Evolutionary conservation across 2,797 vertebrate genomes (phyloP), one percentile per base, ranked within the genome.

Genomic region (Diplodus puntazzo): DNA sequence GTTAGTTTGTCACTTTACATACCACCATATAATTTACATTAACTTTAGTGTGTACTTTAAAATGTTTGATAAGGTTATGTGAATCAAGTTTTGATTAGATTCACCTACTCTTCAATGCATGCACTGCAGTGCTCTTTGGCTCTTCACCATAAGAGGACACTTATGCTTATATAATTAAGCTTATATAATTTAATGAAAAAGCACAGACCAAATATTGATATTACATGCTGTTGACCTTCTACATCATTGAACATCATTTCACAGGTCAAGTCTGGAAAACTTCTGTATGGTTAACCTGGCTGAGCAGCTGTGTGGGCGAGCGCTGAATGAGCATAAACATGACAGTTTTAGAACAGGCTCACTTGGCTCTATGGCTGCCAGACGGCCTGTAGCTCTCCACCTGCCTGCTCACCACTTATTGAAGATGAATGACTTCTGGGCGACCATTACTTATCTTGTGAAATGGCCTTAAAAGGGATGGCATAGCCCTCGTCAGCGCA

Each of bases 401-500:
- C 84, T 89, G 91, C 91, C 87, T 59, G 77, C 80, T 80, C 76
- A 21, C 81, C 77, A 81, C 86, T 91, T 87, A 87, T 64, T 87
- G 83, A 88, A 88, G 90, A 93, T 84, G 73, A 87, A 93, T 86
- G 83, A 87, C 80, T 85, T 77, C 73, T 77, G 61, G 80, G 70
- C 16, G 18, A 67, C 81, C 76, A 91, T 93, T 91, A 90, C 85
- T 91, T 91, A 90, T 75, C 69, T 53, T 11, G 71, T 79, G 85
- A 86, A 91, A 89, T 83, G 66, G 83, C 85, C 86, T 85, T 86
- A 85, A 87, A 89, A 87, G 73, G 78, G 77, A 86, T 80, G 77
- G 71, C 69, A 55, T 58, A 59, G 77, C 81, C 81, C 71, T 62
- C 79, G 73, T 84, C 72, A 81, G 69, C n/a, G 55, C 71, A 62